A percentile compares a stretch with the other conserved stretches of the same genome.
Conservation (phyloP, 2,888 invertebrate genomes). For the Tridacna crocea region DNA sequence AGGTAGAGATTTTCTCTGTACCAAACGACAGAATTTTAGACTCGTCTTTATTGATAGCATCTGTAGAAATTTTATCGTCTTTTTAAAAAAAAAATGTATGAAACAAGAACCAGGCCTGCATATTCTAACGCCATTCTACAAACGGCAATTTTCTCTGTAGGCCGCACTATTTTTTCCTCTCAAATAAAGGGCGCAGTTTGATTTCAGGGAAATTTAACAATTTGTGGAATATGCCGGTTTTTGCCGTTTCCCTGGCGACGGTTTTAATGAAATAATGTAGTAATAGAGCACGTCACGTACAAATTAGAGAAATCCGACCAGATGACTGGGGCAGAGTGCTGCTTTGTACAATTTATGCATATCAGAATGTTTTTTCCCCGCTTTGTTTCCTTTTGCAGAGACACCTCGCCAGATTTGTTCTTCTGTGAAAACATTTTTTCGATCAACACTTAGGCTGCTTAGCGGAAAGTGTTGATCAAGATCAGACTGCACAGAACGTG, state of each 20-base stretch:
- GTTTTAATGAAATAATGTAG: constrained; percentile 22
- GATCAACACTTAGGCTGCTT: too few relatives aligned
- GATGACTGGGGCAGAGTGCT: background rate
- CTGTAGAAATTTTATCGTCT: too few relatives aligned
- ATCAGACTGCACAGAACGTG: too few relatives aligned
- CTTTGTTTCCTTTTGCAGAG: background rate
- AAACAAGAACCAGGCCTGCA: too few relatives aligned
- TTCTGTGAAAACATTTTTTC: background rate
- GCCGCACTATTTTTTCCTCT: too few relatives aligned
- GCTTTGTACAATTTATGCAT: background rate
- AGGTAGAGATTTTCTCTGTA: too few relatives aligned
- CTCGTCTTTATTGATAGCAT: too few relatives aligned
- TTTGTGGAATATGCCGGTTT: background rate
- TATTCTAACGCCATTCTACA: too few relatives aligned
- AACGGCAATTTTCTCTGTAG: too few relatives aligned
- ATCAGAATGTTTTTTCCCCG: background rate
- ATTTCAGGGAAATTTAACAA: background rate
- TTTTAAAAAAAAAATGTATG: too few relatives aligned
- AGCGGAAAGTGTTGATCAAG: too few relatives aligned
- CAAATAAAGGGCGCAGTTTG: background rate
- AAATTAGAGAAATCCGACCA: background rate
- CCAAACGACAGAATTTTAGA: too few relatives aligned
- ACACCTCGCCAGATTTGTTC: background rate
- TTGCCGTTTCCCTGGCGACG: constrained; percentile 14
- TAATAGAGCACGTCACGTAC: background rate